Evolutionary conservation across 2,113 vertebrate species (phyloP), one percentile per base, ranked within the genome.

Genomic region (Elgaria multicarinata): DNA sequence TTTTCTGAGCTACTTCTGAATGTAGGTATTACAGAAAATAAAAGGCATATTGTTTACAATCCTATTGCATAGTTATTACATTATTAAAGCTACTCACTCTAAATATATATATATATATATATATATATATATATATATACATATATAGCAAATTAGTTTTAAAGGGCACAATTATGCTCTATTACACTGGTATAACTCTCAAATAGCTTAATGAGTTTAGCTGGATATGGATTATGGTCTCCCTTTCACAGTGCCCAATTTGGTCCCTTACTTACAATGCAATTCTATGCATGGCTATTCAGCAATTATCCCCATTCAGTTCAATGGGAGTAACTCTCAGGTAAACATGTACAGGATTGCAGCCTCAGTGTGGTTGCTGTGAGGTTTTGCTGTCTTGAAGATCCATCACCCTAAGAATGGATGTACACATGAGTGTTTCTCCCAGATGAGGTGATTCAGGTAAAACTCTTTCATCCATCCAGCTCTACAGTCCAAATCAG

Each of bases 41-140:
- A 83, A 75, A 89, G 66, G 2, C 31, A 87, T 92, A 93, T 90
- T 91, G 53, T 92, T 95, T 93, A 90, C 55, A 55, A 88, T 76
- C 72, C 79, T 76, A 39, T 20, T 92, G 6, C 44, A 42, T 89
- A 74, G 90, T 90, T 87, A 93, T 89, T 90, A 87, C 77, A 33
- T 12, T 55, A 87, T 81, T 88, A 80, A 88, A 53, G 55, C 67
- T 86, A 2, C 81, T 90, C 87, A 89, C 90, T 67, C 42, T 80
- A 90, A 91, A 7, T 67, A 79, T 89, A n/a, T n/a, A n/a, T n/a
- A n/a, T n/a, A n/a, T n/a, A n/a, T n/a, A n/a, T n/a, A n/a, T n/a
- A n/a, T n/a, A n/a, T n/a, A n/a, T n/a, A n/a, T n/a, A n/a, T n/a
- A n/a, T n/a, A n/a, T n/a, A n/a, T n/a, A n/a, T n/a, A n/a, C n/a